Evolutionary conservation across 2,113 vertebrate genomes (phyloP).

Genomic region (Tenebrosternarchus preto): DNA sequence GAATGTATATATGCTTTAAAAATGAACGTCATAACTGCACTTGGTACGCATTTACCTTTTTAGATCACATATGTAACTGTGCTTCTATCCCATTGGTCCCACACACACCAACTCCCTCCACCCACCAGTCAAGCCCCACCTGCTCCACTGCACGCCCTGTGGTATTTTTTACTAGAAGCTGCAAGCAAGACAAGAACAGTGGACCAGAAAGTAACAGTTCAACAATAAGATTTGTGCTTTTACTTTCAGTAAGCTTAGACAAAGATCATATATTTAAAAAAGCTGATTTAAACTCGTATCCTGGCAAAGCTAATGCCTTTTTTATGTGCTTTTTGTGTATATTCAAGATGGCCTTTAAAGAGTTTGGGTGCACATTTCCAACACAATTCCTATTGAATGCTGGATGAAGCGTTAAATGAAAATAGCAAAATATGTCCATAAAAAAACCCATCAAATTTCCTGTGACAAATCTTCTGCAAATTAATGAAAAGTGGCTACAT

Average conservation of each 20-base stretch:
- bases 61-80: neutral
- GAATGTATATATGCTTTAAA: too few relatives aligned
- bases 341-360: slow-evolving; percentile 1
- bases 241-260: neutral
- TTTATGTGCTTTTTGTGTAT: neutral
- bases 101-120: too few relatives aligned
- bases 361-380: neutral
- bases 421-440: too few relatives aligned
- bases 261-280: neutral
- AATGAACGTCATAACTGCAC: too few relatives aligned
- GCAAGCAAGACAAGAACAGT: neutral
- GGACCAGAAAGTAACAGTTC: neutral
- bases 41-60: too few relatives aligned
- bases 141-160: too few relatives aligned
- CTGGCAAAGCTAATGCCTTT: neutral
- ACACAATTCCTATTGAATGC: too few relatives aligned
- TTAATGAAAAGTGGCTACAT: neutral
- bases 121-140: too few relatives aligned
- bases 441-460: neutral
- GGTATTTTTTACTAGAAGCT: neutral
- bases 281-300: too few relatives aligned
- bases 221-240: neutral
- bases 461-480: neutral
- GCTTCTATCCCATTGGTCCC: too few relatives aligned
- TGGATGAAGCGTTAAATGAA: too few relatives aligned